These are phyloP conservation scores for Epinephelus fuscoguttatus DNA, from an alignment of 2,113 vertebrate species.

Conservation along the genomic window DNA sequence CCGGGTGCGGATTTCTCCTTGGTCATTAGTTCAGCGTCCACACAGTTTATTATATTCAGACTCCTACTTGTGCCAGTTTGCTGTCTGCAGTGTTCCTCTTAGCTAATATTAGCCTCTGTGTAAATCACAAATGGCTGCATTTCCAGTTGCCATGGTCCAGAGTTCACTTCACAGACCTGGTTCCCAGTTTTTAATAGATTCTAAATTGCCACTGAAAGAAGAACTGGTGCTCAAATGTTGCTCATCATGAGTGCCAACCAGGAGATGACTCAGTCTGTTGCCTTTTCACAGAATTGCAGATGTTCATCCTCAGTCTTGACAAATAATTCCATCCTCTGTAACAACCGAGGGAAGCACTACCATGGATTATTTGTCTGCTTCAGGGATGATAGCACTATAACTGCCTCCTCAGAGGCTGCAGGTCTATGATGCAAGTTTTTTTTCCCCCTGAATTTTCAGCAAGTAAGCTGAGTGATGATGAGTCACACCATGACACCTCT, in stretches of 20 bases:
- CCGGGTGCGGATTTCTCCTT: too few relatives aligned
- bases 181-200: not conserved
- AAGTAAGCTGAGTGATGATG: constrained; percentile 24
- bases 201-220: not conserved
- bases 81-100: not conserved
- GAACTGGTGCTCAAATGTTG: not conserved
- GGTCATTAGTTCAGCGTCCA: too few relatives aligned
- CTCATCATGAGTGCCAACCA: not conserved
- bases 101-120: not conserved
- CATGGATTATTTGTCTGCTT: constrained; percentile 17
- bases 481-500: constrained; percentile 14
- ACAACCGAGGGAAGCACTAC: not conserved
- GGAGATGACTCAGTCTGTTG: constrained; percentile 11
- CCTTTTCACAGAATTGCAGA: constrained; percentile 13
- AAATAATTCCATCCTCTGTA: constrained; percentile 24
- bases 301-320: constrained; percentile 2
- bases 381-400: not conserved
- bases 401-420: not conserved
- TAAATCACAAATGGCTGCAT: too few relatives aligned
- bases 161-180: not conserved
- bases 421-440: not conserved
- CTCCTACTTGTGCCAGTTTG: too few relatives aligned
- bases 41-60: too few relatives aligned
- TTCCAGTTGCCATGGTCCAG: too few relatives aligned
- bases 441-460: not conserved